Percentiles rank a stretch among this genome's conserved stretches.
These are phyloP conservation scores for Orchesellides sinensis DNA, from an alignment of 2,888 invertebrate species.

Conservation along the genomic window DNA sequence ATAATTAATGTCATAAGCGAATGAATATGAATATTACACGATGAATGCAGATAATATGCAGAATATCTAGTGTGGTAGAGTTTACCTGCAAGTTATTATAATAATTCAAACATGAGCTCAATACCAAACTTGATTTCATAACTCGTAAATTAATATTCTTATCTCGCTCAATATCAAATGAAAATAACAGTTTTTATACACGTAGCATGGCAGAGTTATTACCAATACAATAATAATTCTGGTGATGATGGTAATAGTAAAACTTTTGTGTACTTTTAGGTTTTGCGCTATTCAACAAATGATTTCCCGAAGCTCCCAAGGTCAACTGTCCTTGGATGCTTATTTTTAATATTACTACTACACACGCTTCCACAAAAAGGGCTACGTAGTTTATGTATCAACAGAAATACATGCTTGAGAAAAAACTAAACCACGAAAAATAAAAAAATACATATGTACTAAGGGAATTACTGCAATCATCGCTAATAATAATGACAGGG, in stretches of 20 bases:
- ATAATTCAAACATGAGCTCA: too few relatives aligned
- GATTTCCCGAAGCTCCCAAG: conserved; percentile 56
- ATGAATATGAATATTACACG: not conserved
- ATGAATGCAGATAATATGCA: too few relatives aligned
- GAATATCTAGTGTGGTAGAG: too few relatives aligned
- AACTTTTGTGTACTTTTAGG: conserved; percentile 39
- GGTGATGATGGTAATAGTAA: conserved; percentile 33
- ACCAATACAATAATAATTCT: conserved; percentile 49
- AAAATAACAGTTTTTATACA: conserved; percentile 40
- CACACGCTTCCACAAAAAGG: not conserved
- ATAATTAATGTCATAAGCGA: not conserved
- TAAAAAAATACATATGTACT: conserved; percentile 24
- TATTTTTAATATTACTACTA: not conserved
- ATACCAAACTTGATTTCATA: conserved; percentile 46
- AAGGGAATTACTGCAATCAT: conserved; percentile 59
- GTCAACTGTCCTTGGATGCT: conserved; percentile 52
- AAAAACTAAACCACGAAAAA: conserved; percentile 50
- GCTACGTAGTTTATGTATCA: not conserved
- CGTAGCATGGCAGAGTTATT: conserved; percentile 28
- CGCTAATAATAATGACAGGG: conserved; percentile 66
- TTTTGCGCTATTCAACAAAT: conserved; percentile 26
- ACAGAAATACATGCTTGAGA: conserved; percentile 4
- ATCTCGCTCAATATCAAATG: conserved; percentile 55
- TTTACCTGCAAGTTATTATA: too few relatives aligned
- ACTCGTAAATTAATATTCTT: conserved; percentile 58